A percentile compares a stretch with the other conserved stretches of the same genome.
phyloP scores from a whole-genome alignment of 2,797 vertebrate genomes.

The Lepilemur septentrionalis region DNA sequence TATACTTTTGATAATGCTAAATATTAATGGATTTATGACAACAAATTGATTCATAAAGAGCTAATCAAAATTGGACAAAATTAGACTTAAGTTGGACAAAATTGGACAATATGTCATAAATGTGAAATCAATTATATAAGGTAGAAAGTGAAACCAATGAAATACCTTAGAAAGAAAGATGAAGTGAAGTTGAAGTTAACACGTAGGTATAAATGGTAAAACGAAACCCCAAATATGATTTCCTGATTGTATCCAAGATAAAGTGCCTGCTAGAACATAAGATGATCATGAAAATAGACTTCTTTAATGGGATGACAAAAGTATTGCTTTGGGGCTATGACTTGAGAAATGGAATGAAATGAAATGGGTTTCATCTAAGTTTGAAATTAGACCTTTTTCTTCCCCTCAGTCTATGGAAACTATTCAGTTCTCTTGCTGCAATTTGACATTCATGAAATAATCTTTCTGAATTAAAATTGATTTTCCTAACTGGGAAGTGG shows the following conservation, averaged over 20 bases:
- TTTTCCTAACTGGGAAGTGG: neutral
- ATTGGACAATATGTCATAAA: slow-evolving; percentile 2
- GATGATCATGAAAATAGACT: slow-evolving; percentile 24
- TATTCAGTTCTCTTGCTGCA: neutral
- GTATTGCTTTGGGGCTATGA: neutral
- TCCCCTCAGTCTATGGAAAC: neutral
- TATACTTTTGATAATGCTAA: slow-evolving; percentile 37
- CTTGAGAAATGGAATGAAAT: slow-evolving; percentile 39
- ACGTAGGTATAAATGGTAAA: neutral
- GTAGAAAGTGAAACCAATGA: neutral
- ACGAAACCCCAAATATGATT: neutral
- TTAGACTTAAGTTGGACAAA: slow-evolving; percentile 19
- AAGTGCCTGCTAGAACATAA: neutral
- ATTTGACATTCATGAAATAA: slow-evolving; percentile 24
- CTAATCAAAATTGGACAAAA: slow-evolving; percentile 48
- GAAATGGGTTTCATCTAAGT: neutral
- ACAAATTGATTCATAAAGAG: slow-evolving; percentile 29
- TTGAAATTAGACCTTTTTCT: slow-evolving; percentile 25
- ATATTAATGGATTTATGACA: slow-evolving; percentile 57
- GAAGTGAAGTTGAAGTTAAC: neutral
- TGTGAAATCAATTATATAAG: slow-evolving; percentile 23
- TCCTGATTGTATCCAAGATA: neutral
- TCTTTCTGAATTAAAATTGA: slow-evolving; percentile 32
- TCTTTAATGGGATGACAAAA: slow-evolving; percentile 1
- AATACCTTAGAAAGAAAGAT: neutral